Evolutionary conservation across 2,797 vertebrate species (phyloP).

Genomic region (Limnodromus scolopaceus): DNA sequence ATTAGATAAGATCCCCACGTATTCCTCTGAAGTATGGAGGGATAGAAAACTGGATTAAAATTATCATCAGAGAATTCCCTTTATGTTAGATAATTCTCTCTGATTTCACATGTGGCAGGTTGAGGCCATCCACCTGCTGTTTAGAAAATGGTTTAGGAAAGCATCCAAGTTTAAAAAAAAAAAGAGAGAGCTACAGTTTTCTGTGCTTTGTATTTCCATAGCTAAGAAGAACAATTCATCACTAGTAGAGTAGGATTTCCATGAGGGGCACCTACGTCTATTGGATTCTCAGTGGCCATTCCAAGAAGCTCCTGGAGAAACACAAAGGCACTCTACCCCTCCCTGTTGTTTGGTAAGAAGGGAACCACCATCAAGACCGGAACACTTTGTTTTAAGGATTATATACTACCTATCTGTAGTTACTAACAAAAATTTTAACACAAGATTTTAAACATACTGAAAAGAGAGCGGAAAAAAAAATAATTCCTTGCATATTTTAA

Average conservation of each 20-base stretch:
- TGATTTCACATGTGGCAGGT: neutral
- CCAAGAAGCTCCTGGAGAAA: neutral
- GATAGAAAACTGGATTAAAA: neutral
- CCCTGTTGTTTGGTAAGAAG: neutral
- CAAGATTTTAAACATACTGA: neutral
- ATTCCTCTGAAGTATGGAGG: neutral
- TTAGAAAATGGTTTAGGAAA: neutral
- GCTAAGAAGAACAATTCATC: neutral
- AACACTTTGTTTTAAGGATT: neutral
- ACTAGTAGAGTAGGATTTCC: neutral
- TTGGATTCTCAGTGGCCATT: neutral
- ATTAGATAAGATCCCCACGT: neutral
- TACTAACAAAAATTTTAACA: neutral
- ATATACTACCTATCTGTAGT: neutral
- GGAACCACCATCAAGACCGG: neutral
- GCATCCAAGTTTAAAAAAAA: rapidly evolving
- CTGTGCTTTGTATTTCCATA: neutral
- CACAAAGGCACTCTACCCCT: neutral
- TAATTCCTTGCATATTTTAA: neutral
- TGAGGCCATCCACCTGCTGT: neutral
- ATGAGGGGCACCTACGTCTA: neutral
- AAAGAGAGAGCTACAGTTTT: rapidly evolving
- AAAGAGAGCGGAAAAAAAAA: neutral
- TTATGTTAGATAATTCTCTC: neutral
- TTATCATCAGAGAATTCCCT: neutral